A percentile compares a stretch with the other conserved stretches of the same genome.
Evolutionary conservation across 2,888 invertebrate species (phyloP).

Genomic region (Drosophila crucigera): DNA sequence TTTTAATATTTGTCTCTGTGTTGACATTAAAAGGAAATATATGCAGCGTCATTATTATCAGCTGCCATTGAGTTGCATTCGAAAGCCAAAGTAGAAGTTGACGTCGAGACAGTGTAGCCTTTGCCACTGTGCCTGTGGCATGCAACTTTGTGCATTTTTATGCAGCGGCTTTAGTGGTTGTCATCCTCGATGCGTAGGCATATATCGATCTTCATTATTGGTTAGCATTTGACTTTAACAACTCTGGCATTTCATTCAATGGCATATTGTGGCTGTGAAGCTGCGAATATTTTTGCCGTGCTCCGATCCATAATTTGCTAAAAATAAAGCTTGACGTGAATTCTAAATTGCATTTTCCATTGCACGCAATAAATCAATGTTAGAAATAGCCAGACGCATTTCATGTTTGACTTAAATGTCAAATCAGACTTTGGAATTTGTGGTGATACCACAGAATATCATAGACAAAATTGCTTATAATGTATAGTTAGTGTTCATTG

Average conservation of each 20-base stretch:
- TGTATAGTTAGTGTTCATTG: not conserved
- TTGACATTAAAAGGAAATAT: constrained; percentile 81
- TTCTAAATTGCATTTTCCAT: not conserved
- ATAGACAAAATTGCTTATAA: not conserved
- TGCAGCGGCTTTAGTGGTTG: constrained; percentile 57
- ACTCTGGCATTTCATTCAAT: constrained; percentile 57
- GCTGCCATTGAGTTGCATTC: constrained; percentile 36
- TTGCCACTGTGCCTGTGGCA: constrained; percentile 24
- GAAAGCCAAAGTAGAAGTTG: constrained; percentile 21
- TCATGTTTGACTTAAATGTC: not conserved
- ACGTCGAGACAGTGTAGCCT: constrained; percentile 9
- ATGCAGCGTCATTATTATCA: constrained; percentile 77
- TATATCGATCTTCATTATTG: constrained; percentile 45
- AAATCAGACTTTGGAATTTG: not conserved
- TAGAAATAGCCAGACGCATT: not conserved
- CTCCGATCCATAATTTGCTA: not conserved
- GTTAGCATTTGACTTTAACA: constrained; percentile 44
- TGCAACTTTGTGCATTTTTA: constrained; percentile 65
- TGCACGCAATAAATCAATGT: not conserved
- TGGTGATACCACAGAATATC: not conserved
- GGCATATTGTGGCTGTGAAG: constrained; percentile 18
- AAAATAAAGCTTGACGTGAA: not conserved
- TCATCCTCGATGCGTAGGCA: constrained; percentile 30
- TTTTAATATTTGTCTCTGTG: constrained; percentile 79
- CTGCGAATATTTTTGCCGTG: not conserved